phyloP scores from a whole-genome alignment of 2,113 vertebrate species.

The Pelodiscus sinensis region DNA sequence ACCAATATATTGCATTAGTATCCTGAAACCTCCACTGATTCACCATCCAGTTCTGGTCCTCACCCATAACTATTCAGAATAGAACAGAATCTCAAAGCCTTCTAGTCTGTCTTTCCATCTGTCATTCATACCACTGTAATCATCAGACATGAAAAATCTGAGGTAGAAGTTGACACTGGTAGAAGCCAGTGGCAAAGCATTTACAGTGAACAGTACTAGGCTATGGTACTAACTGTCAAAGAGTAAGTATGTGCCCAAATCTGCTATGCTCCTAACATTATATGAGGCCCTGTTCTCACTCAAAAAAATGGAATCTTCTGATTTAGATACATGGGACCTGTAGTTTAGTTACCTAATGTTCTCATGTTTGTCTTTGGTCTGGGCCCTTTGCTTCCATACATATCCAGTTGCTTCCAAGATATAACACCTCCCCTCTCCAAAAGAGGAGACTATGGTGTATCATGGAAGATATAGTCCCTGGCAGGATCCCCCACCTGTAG shows the following conservation, averaged over 20 bases:
- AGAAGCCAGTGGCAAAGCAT: neutral
- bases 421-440: neutral
- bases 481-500: neutral
- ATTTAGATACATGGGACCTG: neutral
- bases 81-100: neutral
- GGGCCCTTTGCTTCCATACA: neutral
- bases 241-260: neutral
- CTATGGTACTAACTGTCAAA: neutral
- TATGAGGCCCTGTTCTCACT: neutral
- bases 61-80: neutral
- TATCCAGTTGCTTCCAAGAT: neutral
- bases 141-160: neutral
- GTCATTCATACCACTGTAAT: neutral
- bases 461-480: neutral
- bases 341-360: neutral
- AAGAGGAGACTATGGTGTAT: neutral
- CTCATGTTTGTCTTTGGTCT: neutral
- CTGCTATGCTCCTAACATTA: neutral
- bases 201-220: neutral
- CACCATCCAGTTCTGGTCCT: neutral
- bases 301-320: fast-evolving
- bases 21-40: neutral
- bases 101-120: neutral
- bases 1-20: neutral
- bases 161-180: neutral